Conservation (phyloP, 2,797 vertebrate species). For the Leptatherina wallacei region DNA sequence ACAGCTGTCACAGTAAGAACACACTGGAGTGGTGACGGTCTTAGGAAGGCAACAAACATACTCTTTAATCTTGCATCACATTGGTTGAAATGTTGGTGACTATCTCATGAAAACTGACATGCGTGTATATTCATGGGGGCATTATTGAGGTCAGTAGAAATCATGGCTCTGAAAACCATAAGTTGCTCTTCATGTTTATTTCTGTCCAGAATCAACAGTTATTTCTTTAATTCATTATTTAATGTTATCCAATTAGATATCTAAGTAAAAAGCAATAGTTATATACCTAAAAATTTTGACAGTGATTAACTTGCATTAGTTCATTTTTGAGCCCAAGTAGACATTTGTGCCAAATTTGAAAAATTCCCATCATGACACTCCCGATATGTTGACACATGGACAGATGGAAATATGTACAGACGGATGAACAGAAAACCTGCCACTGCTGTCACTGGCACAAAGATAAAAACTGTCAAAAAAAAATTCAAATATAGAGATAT, state of each 20-base stretch:
- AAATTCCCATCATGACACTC: background rate
- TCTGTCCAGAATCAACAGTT: background rate
- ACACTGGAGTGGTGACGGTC: background rate
- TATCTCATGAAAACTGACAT: background rate
- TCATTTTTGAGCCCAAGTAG: background rate
- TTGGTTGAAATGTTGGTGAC: background rate
- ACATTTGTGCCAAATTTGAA: background rate
- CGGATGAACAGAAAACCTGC: background rate
- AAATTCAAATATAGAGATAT: background rate
- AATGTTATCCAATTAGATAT: background rate
- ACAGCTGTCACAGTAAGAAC: background rate
- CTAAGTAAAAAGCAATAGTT: background rate
- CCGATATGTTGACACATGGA: background rate
- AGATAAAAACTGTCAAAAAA: background rate
- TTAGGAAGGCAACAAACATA: background rate
- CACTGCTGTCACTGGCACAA: background rate
- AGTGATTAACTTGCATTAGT: background rate
- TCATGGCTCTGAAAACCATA: background rate
- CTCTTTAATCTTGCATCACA: background rate
- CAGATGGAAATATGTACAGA: background rate
- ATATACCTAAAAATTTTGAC: background rate
- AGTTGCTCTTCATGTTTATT: conserved; percentile 3
- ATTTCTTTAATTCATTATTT: background rate
- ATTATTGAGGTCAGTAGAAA: background rate
- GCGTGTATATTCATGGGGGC: too few species aligned